These are phyloP conservation scores for Drosophila auraria DNA, from an alignment of 1,140 invertebrate species.

Conservation along the genomic window DNA sequence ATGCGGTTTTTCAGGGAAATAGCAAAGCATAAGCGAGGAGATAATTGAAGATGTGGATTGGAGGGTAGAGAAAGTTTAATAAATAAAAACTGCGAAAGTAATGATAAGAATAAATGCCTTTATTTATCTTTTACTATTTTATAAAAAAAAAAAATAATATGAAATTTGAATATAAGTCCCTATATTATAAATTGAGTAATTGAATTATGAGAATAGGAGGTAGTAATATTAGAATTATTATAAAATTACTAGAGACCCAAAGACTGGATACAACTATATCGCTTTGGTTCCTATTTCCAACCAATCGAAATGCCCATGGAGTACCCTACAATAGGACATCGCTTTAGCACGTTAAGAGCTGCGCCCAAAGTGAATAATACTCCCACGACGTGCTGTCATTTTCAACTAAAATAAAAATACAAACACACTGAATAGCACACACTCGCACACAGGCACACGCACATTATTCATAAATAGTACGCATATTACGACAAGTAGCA, in stretches of 20 bases:
- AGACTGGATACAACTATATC: too few species aligned
- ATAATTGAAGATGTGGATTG: background rate
- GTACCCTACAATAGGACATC: conserved; percentile 44
- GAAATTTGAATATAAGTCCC: background rate
- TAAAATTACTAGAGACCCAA: too few species aligned
- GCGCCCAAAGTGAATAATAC: conserved; percentile 76
- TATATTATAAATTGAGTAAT: background rate
- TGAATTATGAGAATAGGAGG: too few species aligned
- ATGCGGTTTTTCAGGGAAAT: conserved; percentile 21
- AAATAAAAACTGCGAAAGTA: too few species aligned
- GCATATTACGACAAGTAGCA: conserved; percentile 20
- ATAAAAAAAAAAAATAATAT: background rate
- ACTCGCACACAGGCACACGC: conserved; percentile 19
- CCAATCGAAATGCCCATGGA: background rate
- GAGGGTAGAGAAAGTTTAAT: background rate
- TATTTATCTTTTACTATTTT: too few species aligned
- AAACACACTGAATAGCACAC: conserved; percentile 32
- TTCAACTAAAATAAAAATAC: conserved; percentile 76
- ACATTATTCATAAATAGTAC: conserved; percentile 76
- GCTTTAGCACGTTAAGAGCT: conserved; percentile 54
- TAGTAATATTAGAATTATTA: too few species aligned
- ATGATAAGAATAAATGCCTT: too few species aligned
- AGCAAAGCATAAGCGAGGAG: background rate
- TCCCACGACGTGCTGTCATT: conserved; percentile 76
- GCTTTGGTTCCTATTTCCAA: too few species aligned